phyloP scores from a whole-genome alignment of 2,113 vertebrate species.

The Pelmatolapia mariae region DNA sequence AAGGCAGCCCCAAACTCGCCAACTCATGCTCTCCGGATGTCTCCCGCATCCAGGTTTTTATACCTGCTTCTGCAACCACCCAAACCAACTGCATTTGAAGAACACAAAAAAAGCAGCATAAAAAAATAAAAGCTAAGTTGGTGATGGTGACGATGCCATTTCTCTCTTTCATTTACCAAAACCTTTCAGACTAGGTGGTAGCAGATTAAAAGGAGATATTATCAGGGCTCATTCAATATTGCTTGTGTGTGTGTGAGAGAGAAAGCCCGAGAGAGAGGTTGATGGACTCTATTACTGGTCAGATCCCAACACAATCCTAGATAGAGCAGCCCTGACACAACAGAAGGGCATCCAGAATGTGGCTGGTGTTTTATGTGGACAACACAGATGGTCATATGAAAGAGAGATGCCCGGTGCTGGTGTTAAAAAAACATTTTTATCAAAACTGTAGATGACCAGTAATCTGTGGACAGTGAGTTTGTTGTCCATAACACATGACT shows the following conservation, averaged over 20 bases:
- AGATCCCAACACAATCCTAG: slow-evolving; percentile 3
- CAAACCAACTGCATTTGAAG: background rate
- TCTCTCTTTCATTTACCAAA: background rate
- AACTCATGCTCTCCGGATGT: background rate
- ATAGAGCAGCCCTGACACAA: background rate
- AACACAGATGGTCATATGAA: background rate
- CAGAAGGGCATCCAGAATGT: background rate
- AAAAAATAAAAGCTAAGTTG: background rate
- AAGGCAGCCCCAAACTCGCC: background rate
- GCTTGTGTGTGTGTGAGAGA: background rate
- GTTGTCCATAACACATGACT: background rate
- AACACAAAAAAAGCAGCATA: background rate
- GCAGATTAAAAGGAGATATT: slow-evolving; percentile 58
- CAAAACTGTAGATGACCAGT: background rate
- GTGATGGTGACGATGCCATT: background rate
- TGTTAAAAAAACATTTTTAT: background rate
- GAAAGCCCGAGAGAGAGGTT: background rate
- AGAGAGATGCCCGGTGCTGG: background rate
- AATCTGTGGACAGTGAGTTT: background rate
- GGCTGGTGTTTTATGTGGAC: background rate
- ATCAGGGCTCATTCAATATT: slow-evolving; percentile 52
- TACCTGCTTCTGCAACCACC: background rate
- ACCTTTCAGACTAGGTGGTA: slow-evolving; percentile 14
- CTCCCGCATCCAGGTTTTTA: background rate
- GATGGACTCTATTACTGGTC: slow-evolving; percentile 33